Evolutionary conservation across 1,140 invertebrate species (phyloP).

Genomic region (Scylla paramamosain): DNA sequence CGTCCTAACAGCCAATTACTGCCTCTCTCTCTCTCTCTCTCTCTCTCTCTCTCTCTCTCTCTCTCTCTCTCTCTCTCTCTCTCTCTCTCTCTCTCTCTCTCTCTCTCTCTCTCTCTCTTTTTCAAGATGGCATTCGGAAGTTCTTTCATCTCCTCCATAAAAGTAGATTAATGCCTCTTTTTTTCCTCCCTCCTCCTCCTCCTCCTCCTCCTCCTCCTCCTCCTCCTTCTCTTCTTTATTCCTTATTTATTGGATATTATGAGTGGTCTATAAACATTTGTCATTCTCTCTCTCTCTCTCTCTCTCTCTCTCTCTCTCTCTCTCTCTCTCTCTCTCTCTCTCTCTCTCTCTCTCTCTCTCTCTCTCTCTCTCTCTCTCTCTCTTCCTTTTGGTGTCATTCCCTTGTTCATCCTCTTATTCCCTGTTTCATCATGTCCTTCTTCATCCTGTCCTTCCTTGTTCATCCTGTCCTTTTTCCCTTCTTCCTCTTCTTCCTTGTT

Average conservation of each 20-base stretch:
- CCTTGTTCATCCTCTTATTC: neutral
- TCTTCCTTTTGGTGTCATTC: neutral
- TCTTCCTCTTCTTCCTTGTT: no score
- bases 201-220: neutral
- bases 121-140: neutral
- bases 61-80: neutral
- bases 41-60: neutral
- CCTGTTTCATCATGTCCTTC: neutral
- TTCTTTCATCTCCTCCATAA: neutral
- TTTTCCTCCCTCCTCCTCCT: neutral
- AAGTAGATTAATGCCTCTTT: neutral
- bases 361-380: neutral
- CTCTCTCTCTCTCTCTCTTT: neutral
- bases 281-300: neutral
- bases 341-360: neutral
- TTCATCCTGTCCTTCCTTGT: no score
- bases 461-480: no score
- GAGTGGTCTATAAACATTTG: neutral
- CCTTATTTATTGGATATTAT: neutral
- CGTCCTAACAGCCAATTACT: neutral
- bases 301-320: conserved; percentile 13
- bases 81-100: neutral
- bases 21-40: neutral
- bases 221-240: neutral
- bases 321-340: neutral